Evolutionary conservation across 1,140 invertebrate genomes (phyloP), one percentile per base, ranked within the genome.

Genomic region (Oncopodura yosiiana): DNA sequence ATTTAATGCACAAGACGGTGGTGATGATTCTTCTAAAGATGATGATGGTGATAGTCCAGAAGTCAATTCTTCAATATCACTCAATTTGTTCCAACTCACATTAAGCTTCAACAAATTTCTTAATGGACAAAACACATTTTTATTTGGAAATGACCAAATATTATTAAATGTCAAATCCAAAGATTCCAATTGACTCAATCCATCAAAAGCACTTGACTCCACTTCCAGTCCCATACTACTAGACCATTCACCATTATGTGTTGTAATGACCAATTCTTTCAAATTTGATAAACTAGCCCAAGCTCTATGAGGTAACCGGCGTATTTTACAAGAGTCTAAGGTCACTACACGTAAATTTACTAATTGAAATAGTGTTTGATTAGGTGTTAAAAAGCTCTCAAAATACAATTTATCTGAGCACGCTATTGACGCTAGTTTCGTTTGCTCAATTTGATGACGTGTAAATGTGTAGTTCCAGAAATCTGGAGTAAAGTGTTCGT

Each of bases 171-270:
- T 84, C 6, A 94, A 71, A 70, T 93, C 88, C 43, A 94, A 71
- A 32, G 81, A 75, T 70, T 87, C 81, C 55, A 87, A 69, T 64
- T 82, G 76, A 50, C 77, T 73, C 27, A 86, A 76, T 66, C 84
- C 82, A 61, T 78, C 78, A 69, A 86, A 91, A 11, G 80, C 83
- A 14, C 81, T 79, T 2, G 78, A 75, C 14, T 81, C 80, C 44
- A 91, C 76, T 65, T 89, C 82, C 60, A 91, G 70, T 27, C 82
- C 81, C 80, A 88, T 86, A 5, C 83, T 81, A 14, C 77, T 73
- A 8, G 82, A 85, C 87, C 86, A 90, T 67, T 86, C 86, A 29
- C 81, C 83, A 68, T 92, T 92, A 69, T 87, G 83, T 3, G 88
- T 91, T 58, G 85, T 78, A 41, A 93, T 77, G 2, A 86, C 87